Base-by-base conservation (phyloP, 2,888 invertebrate species). In the Netelia inedita region DNA sequence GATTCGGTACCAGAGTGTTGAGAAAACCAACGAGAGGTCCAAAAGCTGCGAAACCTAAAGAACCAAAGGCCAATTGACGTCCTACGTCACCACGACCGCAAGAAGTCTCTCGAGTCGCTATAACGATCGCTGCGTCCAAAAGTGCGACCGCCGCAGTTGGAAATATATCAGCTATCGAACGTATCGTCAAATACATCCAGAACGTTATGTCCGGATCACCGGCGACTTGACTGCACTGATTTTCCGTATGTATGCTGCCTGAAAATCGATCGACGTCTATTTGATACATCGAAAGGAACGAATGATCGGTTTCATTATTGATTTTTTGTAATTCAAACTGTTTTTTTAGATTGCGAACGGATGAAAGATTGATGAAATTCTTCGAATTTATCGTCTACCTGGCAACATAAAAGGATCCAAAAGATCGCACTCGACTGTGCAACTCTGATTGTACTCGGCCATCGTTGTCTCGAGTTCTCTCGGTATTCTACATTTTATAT, bases 31-130 rank as follows among this genome's bases (percentile, higher is more conserved):
- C 94, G 50, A 97, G 92, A 0, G 96, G 96, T 1, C 97, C 96
- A 90, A 97, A 95, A 68, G 96, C 93, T 0, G 96, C 96, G 88
- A 97, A 95, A 10, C 97, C 97, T 3, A 97, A 92, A 3, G 96
- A 96, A 1, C 97, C 97, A 91, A 96, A 96, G 0, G 96, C 97
- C 88, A 97, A 94, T 91, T 97, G 97, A 10, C 96, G 95, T 43
- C 97, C 97, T 2, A 97, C 96, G 91, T 97, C 97, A 0, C 97
- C 97, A 50, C 97, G 95, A 0, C 97, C 97, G 21, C 96, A 95
- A 0, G 97, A 97, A 0, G 97, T 97, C 92, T 97, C 97, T 46
- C 97, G 95, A 0, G 97, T 97, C 0, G 97, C 97, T 85, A 97
- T 97, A n/a, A 97, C 96, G 61, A 97, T 96, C 0, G 97, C 97